phyloP scores from a whole-genome alignment of 2,888 invertebrate species.

The Anthophora plumipes region DNA sequence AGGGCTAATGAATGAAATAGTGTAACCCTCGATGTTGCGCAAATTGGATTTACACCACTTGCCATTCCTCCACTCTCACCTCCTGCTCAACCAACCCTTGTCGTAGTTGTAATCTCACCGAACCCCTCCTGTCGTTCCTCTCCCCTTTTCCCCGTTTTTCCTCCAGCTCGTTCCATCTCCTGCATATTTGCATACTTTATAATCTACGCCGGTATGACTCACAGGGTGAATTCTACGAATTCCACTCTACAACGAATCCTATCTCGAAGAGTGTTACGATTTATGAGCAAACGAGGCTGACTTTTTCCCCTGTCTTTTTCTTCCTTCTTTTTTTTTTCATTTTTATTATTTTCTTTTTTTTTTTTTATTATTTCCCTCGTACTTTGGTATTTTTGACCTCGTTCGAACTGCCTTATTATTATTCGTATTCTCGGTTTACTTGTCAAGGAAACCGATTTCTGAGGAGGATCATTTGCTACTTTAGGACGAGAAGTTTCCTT shows the following conservation, averaged over 20 bases:
- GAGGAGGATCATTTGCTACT: conserved; percentile 61
- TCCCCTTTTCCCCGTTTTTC: conserved; percentile 1
- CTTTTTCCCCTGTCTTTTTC: conserved; percentile 53
- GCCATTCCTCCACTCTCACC: conserved; percentile 70
- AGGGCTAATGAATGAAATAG: conserved; percentile 80
- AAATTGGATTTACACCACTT: conserved; percentile 80
- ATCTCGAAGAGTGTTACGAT: conserved; percentile 61
- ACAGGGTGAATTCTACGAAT: conserved; percentile 62
- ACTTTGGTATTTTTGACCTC: conserved; percentile 16
- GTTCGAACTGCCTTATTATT: conserved; percentile 4
- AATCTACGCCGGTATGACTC: conserved; percentile 53
- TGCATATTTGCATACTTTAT: conserved; percentile 75
- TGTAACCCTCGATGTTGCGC: conserved; percentile 72
- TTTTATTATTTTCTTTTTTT: conserved; percentile 6
- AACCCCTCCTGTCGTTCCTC: background rate
- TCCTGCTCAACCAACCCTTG: conserved; percentile 46
- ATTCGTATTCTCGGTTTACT: conserved; percentile 12
- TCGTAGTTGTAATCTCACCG: conserved; percentile 66
- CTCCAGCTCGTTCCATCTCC: conserved; percentile 43
- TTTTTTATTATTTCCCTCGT: conserved; percentile 18
- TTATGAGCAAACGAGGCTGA: conserved; percentile 55
- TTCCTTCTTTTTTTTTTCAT: conserved; percentile 58
- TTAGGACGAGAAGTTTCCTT: conserved; percentile 51
- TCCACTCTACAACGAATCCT: conserved; percentile 62
- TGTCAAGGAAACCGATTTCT: conserved; percentile 3